Percentiles rank a stretch among this genome's conserved stretches.
Conservation (phyloP, 2,113 vertebrate genomes). For the Ursus arctos region DNA sequence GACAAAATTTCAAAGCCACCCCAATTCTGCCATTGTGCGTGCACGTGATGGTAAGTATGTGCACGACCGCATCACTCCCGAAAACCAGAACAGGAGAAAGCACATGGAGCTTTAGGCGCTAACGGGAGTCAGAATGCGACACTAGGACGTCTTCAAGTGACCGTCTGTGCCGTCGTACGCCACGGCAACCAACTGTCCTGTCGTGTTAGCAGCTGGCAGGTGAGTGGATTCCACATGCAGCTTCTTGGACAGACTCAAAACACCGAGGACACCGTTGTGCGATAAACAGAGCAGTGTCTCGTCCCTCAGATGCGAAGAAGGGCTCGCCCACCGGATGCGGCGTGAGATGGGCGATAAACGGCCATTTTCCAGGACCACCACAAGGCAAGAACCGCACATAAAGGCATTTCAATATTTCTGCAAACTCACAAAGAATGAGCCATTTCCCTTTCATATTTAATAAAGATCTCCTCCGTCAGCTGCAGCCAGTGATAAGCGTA, state of each 20-base stretch:
- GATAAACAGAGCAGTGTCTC: not conserved
- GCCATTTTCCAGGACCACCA: not conserved
- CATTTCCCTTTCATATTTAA: slow-evolving; percentile 82
- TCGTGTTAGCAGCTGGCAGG: not conserved
- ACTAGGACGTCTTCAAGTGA: not conserved
- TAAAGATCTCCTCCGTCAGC: slow-evolving; percentile 85
- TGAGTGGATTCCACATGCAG: not conserved
- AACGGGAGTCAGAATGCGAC: rapidly evolving
- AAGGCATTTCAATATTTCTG: slow-evolving; percentile 80
- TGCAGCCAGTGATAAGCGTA: slow-evolving; percentile 85
- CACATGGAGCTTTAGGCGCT: rapidly evolving
- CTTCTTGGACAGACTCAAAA: not conserved
- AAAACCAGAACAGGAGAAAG: not conserved
- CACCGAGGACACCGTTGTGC: not conserved
- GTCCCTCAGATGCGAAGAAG: not conserved
- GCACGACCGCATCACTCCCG: not conserved
- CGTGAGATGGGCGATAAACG: not conserved
- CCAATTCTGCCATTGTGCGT: rapidly evolving
- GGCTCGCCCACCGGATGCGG: not conserved
- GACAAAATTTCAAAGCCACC: not conserved
- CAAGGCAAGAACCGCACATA: not conserved
- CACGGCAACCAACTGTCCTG: not conserved
- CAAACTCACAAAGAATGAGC: slow-evolving; percentile 71
- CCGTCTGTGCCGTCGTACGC: not conserved
- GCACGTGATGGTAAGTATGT: rapidly evolving